Conservation (phyloP, 2,888 invertebrate species). For the Podotricha telesiphe region DNA sequence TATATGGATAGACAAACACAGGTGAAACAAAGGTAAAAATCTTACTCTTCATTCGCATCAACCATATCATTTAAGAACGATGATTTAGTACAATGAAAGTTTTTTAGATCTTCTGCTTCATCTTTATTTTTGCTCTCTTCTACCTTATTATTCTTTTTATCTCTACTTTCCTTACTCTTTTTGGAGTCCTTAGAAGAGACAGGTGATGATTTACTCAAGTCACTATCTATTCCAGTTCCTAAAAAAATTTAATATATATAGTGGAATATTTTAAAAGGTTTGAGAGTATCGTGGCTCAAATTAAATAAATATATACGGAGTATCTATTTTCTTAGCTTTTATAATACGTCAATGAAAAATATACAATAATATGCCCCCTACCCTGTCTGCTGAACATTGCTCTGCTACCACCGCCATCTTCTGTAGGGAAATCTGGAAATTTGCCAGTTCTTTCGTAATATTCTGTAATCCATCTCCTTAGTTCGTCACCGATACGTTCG, state of each 20-base stretch:
- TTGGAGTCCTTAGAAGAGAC: constrained; percentile 91
- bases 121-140: constrained; percentile 84
- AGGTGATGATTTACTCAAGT: constrained; percentile 90
- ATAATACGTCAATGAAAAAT: too few relatives aligned
- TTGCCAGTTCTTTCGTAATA: constrained; percentile 92
- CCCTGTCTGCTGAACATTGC: constrained; percentile 92
- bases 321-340: too few relatives aligned
- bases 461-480: constrained; percentile 93
- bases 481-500: constrained; percentile 94
- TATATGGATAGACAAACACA: too few relatives aligned
- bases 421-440: constrained; percentile 96
- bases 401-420: constrained; percentile 94
- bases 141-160: constrained; percentile 80
- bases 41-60: constrained; percentile 88
- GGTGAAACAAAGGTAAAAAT: constrained; percentile 2
- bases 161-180: constrained; percentile 88
- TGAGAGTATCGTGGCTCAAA: too few relatives aligned
- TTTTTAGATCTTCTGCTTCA: constrained; percentile 85
- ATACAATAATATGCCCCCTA: constrained; percentile 46
- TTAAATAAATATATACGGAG: too few relatives aligned
- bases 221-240: constrained; percentile 89
- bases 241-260: constrained; percentile 19
- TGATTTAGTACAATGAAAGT: constrained; percentile 87
- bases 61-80: constrained; percentile 89
- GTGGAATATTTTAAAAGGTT: too few relatives aligned